Evolutionary conservation across 2,113 vertebrate species (phyloP).

Genomic region (Aspidoscelis tigris): DNA sequence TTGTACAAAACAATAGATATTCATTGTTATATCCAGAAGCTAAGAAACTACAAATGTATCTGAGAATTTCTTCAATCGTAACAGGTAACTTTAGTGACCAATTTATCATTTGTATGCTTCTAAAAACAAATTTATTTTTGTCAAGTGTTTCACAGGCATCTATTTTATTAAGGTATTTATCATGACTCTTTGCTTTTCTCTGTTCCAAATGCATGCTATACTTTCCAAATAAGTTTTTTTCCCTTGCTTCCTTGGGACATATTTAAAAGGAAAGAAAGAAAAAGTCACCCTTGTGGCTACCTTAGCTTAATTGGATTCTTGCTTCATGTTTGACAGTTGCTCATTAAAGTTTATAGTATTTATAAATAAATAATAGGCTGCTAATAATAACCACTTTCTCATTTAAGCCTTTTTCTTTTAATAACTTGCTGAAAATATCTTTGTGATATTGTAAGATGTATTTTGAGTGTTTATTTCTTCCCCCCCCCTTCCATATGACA

Average conservation of each 20-base stretch:
- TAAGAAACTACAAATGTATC: not conserved
- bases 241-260: not conserved
- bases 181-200: not conserved
- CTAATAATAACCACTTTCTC: slow-evolving; percentile 19
- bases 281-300: not conserved
- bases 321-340: slow-evolving; percentile 1
- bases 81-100: not conserved
- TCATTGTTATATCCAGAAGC: not conserved
- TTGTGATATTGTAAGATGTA: not conserved
- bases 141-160: not conserved
- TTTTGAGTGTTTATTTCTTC: not conserved
- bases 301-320: slow-evolving; percentile 20
- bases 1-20: not conserved
- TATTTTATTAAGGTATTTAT: not conserved
- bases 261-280: not conserved
- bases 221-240: slow-evolving; percentile 2
- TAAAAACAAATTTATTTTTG: not conserved
- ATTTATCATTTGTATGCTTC: not conserved
- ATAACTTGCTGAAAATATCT: not conserved
- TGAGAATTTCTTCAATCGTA: not conserved
- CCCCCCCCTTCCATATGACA: not conserved
- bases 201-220: not conserved
- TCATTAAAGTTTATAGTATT: slow-evolving; percentile 11
- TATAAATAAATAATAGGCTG: slow-evolving; percentile 34
- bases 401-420: slow-evolving; percentile 4